Percentiles rank a stretch among this genome's conserved stretches.
These are phyloP conservation scores for Scaptomyza reducta DNA, from an alignment of 2,888 invertebrate genomes.

Conservation along the genomic window DNA sequence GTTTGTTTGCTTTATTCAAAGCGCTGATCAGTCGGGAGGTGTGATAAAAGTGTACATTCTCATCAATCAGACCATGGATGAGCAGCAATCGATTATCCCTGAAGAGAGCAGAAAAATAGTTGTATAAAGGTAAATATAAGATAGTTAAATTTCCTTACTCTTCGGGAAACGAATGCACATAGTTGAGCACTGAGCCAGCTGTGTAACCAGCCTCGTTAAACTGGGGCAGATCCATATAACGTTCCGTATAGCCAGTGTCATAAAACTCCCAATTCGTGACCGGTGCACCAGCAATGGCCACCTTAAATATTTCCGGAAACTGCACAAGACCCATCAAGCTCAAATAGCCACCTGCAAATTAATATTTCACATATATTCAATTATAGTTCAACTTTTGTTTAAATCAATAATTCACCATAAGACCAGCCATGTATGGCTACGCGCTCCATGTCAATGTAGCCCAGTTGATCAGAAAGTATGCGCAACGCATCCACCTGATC, in stretches of 20 bases:
- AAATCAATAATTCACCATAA: constrained; percentile 88
- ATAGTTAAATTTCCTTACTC: constrained; percentile 86
- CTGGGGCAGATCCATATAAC: constrained; percentile 96
- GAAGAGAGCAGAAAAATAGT: neutral
- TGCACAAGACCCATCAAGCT: constrained; percentile 97
- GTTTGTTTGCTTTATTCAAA: constrained; percentile 96
- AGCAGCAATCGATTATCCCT: constrained; percentile 95
- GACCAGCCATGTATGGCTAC: constrained; percentile 99
- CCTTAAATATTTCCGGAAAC: constrained; percentile 96
- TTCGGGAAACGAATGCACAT: constrained; percentile 94
- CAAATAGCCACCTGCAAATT: constrained; percentile 91
- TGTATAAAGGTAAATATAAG: neutral
- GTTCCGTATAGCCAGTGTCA: constrained; percentile 99
- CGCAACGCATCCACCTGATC: constrained; percentile 98
- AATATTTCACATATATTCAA: neutral
- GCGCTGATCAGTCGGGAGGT: constrained; percentile 95
- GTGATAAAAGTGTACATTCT: constrained; percentile 99
- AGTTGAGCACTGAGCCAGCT: constrained; percentile 92
- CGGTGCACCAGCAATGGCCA: constrained; percentile 98
- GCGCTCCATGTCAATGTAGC: constrained; percentile 95
- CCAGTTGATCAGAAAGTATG: constrained; percentile 92
- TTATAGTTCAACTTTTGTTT: neutral
- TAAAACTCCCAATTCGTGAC: constrained; percentile 99
- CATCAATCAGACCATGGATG: constrained; percentile 98
- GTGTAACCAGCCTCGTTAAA: constrained; percentile 91